A percentile compares a stretch with the other conserved stretches of the same genome.
These are phyloP conservation scores for Oriolus oriolus DNA, from an alignment of 2,113 vertebrate species.

Conservation along the genomic window DNA sequence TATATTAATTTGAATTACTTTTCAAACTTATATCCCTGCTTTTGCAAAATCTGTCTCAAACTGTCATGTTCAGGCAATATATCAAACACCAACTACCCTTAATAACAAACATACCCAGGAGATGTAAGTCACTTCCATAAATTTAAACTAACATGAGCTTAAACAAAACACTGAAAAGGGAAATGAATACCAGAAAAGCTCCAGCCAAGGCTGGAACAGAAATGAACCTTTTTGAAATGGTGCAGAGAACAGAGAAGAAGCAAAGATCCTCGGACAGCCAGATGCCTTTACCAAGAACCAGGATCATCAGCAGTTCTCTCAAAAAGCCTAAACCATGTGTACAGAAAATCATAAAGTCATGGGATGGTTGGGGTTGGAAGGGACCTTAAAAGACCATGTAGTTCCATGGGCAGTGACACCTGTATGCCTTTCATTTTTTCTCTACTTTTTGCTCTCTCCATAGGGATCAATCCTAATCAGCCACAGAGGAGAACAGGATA, in stretches of 20 bases:
- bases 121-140: neutral
- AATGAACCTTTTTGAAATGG: neutral
- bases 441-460: neutral
- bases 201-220: neutral
- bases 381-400: neutral
- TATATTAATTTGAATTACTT: neutral
- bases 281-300: neutral
- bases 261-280: neutral
- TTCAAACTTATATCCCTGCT: neutral
- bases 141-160: neutral
- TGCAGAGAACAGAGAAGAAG: neutral
- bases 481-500: neutral
- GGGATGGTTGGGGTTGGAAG: neutral
- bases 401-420: neutral
- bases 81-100: neutral
- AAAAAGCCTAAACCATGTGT: neutral
- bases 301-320: neutral
- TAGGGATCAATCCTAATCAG: neutral
- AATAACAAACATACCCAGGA: neutral
- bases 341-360: neutral
- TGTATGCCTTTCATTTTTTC: neutral
- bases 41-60: neutral
- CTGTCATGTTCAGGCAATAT: neutral
- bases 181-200: neutral
- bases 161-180: neutral